phyloP scores from a whole-genome alignment of 2,113 vertebrate genomes.

The Chaetops frenatus region DNA sequence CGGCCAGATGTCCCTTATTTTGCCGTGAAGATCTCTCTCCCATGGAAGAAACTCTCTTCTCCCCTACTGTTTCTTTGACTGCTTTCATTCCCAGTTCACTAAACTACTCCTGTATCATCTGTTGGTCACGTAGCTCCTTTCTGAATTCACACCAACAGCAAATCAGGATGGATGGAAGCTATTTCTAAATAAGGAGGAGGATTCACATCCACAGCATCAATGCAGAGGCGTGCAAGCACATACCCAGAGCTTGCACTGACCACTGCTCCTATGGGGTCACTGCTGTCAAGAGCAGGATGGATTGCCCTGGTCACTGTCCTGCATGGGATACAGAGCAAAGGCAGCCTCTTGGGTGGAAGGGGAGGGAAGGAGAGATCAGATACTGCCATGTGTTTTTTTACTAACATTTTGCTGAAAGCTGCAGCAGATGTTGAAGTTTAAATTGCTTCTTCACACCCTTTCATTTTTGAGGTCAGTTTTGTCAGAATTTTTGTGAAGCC shows the following conservation, averaged over 20 bases:
- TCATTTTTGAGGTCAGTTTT: neutral
- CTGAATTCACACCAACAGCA: neutral
- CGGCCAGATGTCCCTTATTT: neutral
- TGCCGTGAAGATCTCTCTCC: neutral
- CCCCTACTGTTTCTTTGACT: neutral
- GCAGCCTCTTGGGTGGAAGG: neutral
- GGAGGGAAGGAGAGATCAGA: neutral
- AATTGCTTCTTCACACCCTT: neutral
- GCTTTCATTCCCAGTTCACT: neutral
- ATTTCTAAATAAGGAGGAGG: neutral
- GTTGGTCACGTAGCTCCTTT: fast-evolving
- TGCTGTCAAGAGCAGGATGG: neutral
- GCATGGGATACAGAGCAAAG: neutral
- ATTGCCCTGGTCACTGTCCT: neutral
- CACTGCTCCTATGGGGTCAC: neutral
- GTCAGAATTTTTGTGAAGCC: neutral
- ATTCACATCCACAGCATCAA: neutral
- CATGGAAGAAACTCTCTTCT: neutral
- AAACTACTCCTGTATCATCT: neutral
- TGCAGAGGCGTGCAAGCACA: fast-evolving
- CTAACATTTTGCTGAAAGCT: neutral
- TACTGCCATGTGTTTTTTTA: fast-evolving
- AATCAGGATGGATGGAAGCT: neutral
- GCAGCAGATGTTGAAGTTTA: neutral
- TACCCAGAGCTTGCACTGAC: neutral